Percentiles rank a stretch among this genome's conserved stretches.
Conservation (phyloP, 2,797 vertebrate genomes). For the Mus minutoides region DNA sequence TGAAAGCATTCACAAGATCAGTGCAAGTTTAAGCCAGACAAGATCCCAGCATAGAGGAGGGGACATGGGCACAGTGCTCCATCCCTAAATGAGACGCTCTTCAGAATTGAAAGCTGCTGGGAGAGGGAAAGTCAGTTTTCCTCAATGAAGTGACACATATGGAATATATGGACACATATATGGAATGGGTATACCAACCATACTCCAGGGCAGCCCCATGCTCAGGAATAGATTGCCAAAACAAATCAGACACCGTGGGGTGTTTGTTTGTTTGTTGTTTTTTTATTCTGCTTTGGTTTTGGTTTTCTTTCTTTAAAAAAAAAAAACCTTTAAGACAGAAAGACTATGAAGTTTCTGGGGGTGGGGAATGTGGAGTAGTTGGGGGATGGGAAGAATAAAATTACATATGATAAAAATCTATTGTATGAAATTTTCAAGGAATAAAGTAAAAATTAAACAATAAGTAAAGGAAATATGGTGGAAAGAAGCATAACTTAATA, state of each 20-base stretch:
- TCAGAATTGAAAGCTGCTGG: not conserved
- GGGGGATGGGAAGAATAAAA: not conserved
- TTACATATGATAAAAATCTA: not conserved
- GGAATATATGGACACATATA: too few relatives aligned
- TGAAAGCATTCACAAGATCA: not conserved
- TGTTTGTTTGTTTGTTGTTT: too few relatives aligned
- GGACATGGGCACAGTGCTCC: not conserved
- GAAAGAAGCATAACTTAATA: conserved; percentile 19
- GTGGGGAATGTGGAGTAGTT: not conserved
- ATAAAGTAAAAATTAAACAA: not conserved
- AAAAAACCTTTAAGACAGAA: not conserved
- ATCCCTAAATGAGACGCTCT: not conserved
- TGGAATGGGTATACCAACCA: not conserved
- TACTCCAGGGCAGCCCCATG: not conserved
- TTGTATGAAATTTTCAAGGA: not conserved
- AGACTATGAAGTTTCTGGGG: not conserved
- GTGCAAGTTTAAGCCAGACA: too few relatives aligned
- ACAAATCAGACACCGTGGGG: not conserved
- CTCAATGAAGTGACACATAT: not conserved
- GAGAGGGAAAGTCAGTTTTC: not conserved
- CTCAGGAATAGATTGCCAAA: not conserved
- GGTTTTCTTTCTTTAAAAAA: not conserved
- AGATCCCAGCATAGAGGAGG: not conserved
- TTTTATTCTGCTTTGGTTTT: not conserved
- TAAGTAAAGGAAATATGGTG: not conserved